These are phyloP conservation scores for Xanthorhoe spadicearia DNA, from an alignment of 2,888 invertebrate species.

Conservation along the genomic window DNA sequence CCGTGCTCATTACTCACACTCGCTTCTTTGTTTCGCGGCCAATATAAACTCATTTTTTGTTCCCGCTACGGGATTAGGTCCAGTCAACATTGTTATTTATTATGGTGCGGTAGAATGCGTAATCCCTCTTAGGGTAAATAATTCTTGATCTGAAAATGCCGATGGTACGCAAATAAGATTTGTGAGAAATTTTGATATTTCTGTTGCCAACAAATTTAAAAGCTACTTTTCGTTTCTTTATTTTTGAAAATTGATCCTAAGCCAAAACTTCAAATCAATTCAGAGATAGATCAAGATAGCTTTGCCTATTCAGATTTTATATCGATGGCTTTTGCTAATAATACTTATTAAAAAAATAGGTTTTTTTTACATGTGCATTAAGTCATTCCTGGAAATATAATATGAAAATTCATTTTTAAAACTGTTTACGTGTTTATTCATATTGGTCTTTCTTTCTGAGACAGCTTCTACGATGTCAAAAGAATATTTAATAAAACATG, in stretches of 20 bases:
- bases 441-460: too few species aligned
- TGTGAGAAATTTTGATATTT: neutral
- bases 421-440: too few species aligned
- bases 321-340: too few species aligned
- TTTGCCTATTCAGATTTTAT: too few species aligned
- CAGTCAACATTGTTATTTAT: slow-evolving; percentile 47
- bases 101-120: slow-evolving; percentile 37
- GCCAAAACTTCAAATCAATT: neutral
- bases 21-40: slow-evolving; percentile 45
- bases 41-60: slow-evolving; percentile 48
- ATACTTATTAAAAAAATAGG: too few species aligned
- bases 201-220: neutral
- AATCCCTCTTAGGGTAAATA: slow-evolving; percentile 22
- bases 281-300: too few species aligned
- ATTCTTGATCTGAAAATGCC: slow-evolving; percentile 1
- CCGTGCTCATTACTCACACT: slow-evolving; percentile 43
- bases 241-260: neutral
- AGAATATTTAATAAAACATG: too few species aligned
- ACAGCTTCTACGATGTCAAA: too few species aligned
- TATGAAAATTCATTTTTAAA: too few species aligned
- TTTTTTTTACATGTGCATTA: too few species aligned
- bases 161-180: neutral
- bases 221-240: neutral
- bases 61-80: slow-evolving; percentile 35
- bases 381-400: too few species aligned